Conservation (phyloP, 2,888 invertebrate genomes). For the Agriopis aurantiaria region DNA sequence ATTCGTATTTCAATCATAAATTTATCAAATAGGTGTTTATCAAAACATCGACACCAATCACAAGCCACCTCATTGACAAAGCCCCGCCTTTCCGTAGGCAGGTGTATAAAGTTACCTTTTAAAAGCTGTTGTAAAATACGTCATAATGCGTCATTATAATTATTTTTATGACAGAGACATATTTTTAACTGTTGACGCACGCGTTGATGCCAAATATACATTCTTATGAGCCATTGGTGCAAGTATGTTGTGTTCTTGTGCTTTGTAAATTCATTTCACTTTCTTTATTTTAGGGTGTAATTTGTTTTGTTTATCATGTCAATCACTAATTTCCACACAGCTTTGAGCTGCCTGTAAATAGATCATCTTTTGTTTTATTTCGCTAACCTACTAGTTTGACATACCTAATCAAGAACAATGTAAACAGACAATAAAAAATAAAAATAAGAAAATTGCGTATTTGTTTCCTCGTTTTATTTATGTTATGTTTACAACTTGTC, state of each 20-base stretch:
- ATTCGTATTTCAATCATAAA: neutral
- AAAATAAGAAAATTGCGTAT: no score
- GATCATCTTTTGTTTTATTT: no score
- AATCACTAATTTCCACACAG: no score
- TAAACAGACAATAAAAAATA: no score
- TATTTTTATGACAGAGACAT: conserved; percentile 26
- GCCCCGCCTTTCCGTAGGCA: conserved; percentile 30
- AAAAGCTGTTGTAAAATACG: conserved; percentile 28
- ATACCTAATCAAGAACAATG: no score
- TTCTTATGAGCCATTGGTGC: conserved; percentile 15
- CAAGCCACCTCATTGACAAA: conserved; percentile 17
- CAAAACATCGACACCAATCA: conserved; percentile 40
- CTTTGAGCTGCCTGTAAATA: no score
- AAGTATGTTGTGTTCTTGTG: conserved; percentile 12
- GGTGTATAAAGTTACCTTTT: conserved; percentile 34
- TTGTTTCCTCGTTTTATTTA: no score
- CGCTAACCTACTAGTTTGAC: no score
- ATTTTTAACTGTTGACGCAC: conserved; percentile 27
- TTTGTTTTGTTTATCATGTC: neutral
- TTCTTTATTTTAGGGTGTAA: conserved; percentile 3
- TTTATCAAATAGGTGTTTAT: conserved; percentile 35
- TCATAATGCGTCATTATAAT: conserved; percentile 25
- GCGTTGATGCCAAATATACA: conserved; percentile 26
- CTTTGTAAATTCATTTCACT: conserved; percentile 14
- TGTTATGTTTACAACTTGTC: no score